Percentiles rank a stretch among this genome's conserved stretches.
These are phyloP conservation scores for Tragelaphus oryx DNA, from an alignment of 2,797 vertebrate species.

Conservation along the genomic window DNA sequence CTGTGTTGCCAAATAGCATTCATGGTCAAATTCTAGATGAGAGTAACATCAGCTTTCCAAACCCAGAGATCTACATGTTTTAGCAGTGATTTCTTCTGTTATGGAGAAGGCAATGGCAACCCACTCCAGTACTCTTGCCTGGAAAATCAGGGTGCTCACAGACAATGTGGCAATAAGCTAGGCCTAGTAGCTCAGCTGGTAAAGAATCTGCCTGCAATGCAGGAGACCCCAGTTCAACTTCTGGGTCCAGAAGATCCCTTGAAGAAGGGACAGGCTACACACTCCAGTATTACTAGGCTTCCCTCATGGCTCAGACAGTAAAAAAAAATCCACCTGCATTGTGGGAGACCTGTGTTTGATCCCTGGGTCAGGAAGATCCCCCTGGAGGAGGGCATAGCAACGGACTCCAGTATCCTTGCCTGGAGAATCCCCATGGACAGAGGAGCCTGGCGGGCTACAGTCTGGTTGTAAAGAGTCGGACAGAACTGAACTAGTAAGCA, in stretches of 20 bases:
- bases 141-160: background rate
- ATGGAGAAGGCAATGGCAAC: no score
- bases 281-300: background rate
- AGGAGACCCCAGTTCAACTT: background rate
- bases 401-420: background rate
- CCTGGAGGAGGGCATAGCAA: background rate
- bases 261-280: background rate
- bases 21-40: background rate
- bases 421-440: background rate
- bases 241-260: background rate
- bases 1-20: background rate
- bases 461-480: fast-evolving
- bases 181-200: background rate
- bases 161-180: background rate
- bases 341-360: background rate
- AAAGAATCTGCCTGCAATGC: background rate
- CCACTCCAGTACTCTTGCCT: no score
- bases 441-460: background rate
- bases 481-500: background rate
- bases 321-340: background rate
- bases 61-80: background rate
- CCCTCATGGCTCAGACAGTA: background rate
- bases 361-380: background rate
- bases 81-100: background rate
- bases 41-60: background rate